A percentile compares a stretch with the other conserved stretches of the same genome.
Conservation (phyloP, 2,888 invertebrate species). For the Halictus ligatus region DNA sequence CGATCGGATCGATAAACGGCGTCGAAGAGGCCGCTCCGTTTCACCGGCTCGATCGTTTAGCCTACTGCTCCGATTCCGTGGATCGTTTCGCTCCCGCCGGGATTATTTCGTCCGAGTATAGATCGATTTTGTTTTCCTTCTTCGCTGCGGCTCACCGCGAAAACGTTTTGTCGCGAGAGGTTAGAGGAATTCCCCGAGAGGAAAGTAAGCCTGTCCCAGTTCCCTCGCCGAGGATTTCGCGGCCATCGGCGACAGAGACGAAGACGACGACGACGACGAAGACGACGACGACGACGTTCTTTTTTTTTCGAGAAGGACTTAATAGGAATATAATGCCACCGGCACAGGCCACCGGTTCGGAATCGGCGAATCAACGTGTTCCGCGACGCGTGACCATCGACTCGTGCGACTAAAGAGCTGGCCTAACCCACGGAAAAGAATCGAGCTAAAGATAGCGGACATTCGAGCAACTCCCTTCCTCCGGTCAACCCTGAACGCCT, state of each 20-base stretch:
- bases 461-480: constrained; percentile 20
- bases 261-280: neutral
- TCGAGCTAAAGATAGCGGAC: constrained; percentile 52
- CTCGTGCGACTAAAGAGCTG: constrained; percentile 24
- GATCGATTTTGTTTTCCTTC: neutral
- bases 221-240: constrained; percentile 28
- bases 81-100: neutral
- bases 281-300: no score
- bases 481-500: neutral
- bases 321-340: constrained; percentile 40
- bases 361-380: constrained; percentile 45
- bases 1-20: constrained; percentile 2
- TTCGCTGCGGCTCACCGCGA: neutral
- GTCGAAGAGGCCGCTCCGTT: constrained; percentile 1
- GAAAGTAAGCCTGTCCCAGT: constrained; percentile 35
- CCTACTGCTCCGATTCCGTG: constrained; percentile 6
- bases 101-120: neutral
- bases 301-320: constrained; percentile 21
- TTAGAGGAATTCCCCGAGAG: constrained; percentile 3
- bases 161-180: neutral
- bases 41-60: constrained; percentile 6
- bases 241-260: constrained; percentile 13
- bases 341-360: constrained; percentile 32
- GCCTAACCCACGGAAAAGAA: constrained; percentile 20
- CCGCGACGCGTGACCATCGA: constrained; percentile 50